Evolutionary conservation across 2,888 invertebrate species (phyloP).

Genomic region (Phytoseiulus persimilis): DNA sequence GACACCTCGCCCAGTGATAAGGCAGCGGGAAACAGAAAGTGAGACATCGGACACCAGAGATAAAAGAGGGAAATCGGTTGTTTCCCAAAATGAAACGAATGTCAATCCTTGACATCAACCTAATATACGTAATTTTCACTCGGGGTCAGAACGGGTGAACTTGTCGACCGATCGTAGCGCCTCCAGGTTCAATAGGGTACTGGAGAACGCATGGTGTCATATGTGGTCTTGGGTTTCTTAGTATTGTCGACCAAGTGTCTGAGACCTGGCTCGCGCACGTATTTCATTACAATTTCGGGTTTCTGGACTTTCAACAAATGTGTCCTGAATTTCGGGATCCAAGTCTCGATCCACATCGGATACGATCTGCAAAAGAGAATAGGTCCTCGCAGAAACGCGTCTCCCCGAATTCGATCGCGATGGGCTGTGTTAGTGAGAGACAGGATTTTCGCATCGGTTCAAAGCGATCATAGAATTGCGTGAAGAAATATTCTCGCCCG

Average conservation of each 20-base stretch:
- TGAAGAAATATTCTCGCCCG: no score
- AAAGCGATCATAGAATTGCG: no score
- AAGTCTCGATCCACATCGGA: not conserved
- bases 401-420: no score
- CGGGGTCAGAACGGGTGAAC: not conserved
- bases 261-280: not conserved
- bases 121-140: not conserved
- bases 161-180: not conserved
- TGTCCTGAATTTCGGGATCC: not conserved
- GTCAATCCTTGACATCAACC: not conserved
- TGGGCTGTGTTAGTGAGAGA: no score
- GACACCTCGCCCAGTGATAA: not conserved
- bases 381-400: no score
- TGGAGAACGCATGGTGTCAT: not conserved
- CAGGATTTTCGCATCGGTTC: no score
- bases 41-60: not conserved
- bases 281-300: not conserved
- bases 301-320: not conserved
- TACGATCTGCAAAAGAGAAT: not conserved
- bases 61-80: not conserved
- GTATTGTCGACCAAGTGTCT: not conserved
- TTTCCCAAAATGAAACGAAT: not conserved
- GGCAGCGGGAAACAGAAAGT: not conserved
- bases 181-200: not conserved
- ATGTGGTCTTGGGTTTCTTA: not conserved